phyloP scores from a whole-genome alignment of 1,140 invertebrate species.

The Pachypsylla venusta region DNA sequence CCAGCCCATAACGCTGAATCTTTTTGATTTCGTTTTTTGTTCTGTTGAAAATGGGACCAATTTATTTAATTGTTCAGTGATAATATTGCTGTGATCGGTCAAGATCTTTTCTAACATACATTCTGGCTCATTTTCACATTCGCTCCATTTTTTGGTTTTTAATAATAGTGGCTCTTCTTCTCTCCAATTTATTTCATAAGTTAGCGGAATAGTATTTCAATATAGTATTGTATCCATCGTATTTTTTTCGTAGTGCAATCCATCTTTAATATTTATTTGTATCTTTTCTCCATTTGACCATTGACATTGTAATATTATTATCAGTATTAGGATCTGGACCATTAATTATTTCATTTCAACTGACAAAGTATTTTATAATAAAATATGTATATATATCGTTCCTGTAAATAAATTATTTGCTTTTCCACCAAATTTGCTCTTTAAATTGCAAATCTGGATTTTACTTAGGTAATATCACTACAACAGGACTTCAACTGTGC shows the following conservation, averaged over 20 bases:
- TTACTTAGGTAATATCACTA: too few relatives aligned
- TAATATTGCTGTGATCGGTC: neutral
- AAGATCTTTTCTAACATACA: neutral
- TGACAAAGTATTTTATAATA: too few relatives aligned
- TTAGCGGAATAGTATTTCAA: neutral
- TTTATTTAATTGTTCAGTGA: neutral
- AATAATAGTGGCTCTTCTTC: neutral
- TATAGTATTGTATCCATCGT: neutral
- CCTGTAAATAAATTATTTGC: too few relatives aligned
- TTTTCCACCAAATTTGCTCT: too few relatives aligned
- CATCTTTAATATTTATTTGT: neutral
- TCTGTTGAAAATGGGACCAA: neutral
- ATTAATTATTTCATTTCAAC: too few relatives aligned
- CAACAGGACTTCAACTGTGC: too few relatives aligned
- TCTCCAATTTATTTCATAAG: neutral
- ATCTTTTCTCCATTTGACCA: neutral
- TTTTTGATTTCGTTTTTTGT: neutral
- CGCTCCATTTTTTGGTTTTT: neutral
- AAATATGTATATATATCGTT: too few relatives aligned
- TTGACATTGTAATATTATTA: too few relatives aligned
- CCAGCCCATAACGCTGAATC: neutral
- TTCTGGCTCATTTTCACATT: neutral
- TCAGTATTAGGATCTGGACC: too few relatives aligned
- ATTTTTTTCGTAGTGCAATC: neutral
- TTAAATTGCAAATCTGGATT: too few relatives aligned